Base-by-base conservation (phyloP, 2,797 vertebrate genomes). In the Ciconia nigra region DNA sequence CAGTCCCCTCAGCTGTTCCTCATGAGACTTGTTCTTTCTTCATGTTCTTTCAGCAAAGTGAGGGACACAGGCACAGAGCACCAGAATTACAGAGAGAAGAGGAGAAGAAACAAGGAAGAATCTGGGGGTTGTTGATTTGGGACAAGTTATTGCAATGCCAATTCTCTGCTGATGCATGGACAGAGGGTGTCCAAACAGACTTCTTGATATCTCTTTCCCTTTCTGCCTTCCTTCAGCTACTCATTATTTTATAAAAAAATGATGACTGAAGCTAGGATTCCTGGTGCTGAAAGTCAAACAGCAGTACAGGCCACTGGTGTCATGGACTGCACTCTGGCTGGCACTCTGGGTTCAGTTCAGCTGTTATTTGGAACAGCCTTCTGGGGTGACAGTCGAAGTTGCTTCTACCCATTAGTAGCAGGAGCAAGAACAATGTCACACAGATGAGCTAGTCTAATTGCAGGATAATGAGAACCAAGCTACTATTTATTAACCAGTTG, bases 191-290 rank as follows among this genome's bases (percentile, higher is more conserved):
- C 76, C 57, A 83, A 37, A 80, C 6, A 70, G 33, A 16, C 15
- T 61, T 51, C 15, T 70, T 84, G 54, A 58, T 44, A 11, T 16
- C 28, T 15, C 19, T 86, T 86, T 83, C 28, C 7, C 21, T 74
- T 90, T 86, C 49, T 78, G 11, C 28, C 33, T 73, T 35, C 29
- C 39, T 79, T 89, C 10, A 51, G 33, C 58, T 90, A 18, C 35
- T 71, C 10, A 2, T 7, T 41, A 0, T 71, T 86, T 55, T 57
- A 25, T 52, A 2, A 61, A 37, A 81, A 70, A 70, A 3, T 0
- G 1, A 2, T 73, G 33, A 7, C 35, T 78, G 6, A 63, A 41
- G 31, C 37, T 92, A 65, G 28, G 25, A 63, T 90, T 93, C 12
- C 28, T 90, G 57, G n/a, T 90, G 47, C 55, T 73, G 57, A 47